Evolutionary conservation across 2,888 invertebrate genomes (phyloP).

Genomic region (Lagria hirta): DNA sequence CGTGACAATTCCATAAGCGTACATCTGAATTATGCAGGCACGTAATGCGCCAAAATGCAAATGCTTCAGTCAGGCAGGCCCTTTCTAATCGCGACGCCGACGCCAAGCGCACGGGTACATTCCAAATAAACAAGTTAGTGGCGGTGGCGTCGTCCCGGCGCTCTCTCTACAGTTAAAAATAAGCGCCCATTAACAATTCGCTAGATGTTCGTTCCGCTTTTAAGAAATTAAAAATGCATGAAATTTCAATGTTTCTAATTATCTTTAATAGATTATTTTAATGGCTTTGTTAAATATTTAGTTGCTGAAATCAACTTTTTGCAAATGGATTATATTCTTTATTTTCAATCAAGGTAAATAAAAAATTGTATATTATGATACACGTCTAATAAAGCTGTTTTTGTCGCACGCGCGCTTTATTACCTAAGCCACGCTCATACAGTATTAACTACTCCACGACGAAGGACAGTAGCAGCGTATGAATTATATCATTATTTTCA

Average conservation of each 20-base stretch:
- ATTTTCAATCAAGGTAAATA: no score
- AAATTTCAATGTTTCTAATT: conserved; percentile 49
- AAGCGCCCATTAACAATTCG: conserved; percentile 41
- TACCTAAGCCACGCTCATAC: no score
- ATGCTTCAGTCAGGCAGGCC: conserved; percentile 32
- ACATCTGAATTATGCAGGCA: conserved; percentile 40
- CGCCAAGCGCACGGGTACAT: conserved; percentile 35
- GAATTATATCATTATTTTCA: no score
- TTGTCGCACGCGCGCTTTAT: no score
- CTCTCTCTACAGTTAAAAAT: conserved; percentile 35
- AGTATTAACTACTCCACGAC: no score
- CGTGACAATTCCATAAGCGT: conserved; percentile 37
- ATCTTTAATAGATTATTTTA: conserved; percentile 44
- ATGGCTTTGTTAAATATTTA: conserved; percentile 42
- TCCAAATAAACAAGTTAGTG: conserved; percentile 36
- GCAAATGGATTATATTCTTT: no score
- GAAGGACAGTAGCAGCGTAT: no score
- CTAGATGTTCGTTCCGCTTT: conserved; percentile 45
- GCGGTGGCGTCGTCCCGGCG: conserved; percentile 22
- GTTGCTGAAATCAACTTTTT: no score
- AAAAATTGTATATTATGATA: no score
- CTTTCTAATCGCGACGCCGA: conserved; percentile 35
- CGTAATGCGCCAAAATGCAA: conserved; percentile 40
- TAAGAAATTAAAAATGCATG: conserved; percentile 51
- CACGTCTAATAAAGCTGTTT: no score